Base-by-base conservation (phyloP, 2,113 vertebrate species). In the Ammodytes dubius region DNA sequence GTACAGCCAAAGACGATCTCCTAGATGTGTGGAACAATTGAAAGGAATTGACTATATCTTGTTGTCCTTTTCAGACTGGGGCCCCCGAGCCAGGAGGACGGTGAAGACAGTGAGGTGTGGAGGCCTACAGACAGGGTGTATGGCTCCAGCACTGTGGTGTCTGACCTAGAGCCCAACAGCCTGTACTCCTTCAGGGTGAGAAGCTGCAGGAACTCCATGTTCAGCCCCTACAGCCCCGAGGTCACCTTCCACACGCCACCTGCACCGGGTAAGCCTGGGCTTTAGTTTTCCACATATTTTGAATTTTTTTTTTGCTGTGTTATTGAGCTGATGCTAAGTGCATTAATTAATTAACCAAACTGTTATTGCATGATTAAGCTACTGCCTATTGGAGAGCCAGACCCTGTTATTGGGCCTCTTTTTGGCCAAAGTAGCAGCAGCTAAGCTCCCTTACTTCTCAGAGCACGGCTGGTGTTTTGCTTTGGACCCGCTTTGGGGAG, bases 171-270 rank as follows among this genome's bases (percentile, higher is more conserved):
- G 47, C 88, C 91, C 0, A 92, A 96, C 91, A 95, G 94, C 74
- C 83, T 87, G 66, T 99, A 99, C 19, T 77, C 95, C 14, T 99
- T 99, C 90, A 95, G 98, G 87, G 97, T 99, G 8, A 91, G 94
- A 76, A 97, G 95, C 78, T 96, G 94, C 91, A 96, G 96, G 70
- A 97, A 97, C 57, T 95, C 96, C 0, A 79, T 96, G 80, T 96
- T 93, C 73, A 97, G 97, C 69, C 95, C 96, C 58, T 97, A 96
- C 93, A 98, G 98, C 92, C 94, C 89, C 2, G 97, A 98, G 83
- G 93, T 99, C 85, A 84, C 94, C 78, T 94, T 99, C 57, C 95
- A 89, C 75, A 98, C 97, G 0, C 97, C 98, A 2, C 97, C 97
- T n/a, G 97, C 97, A 77, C 94, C 97, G 88, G 97, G 98, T 99